Evolutionary conservation across 2,113 vertebrate species (phyloP).

Genomic region (Tachysurus fulvidraco): DNA sequence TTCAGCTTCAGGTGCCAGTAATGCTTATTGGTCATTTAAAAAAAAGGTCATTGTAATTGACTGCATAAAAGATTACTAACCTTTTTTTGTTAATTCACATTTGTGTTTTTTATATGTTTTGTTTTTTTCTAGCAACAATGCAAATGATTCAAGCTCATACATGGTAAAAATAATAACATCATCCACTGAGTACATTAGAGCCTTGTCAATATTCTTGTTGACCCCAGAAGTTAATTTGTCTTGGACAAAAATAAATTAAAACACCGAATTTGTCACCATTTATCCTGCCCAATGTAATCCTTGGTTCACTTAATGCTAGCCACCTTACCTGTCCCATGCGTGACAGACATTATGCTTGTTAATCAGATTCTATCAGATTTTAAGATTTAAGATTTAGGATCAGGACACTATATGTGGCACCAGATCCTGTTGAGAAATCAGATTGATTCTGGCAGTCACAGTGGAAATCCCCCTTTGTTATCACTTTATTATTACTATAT

Average conservation of each 20-base stretch:
- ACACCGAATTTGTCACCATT: no score
- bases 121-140: not conserved
- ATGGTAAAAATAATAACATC: no score
- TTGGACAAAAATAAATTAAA: not conserved
- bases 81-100: not conserved
- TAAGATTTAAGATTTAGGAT: no score
- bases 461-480: not conserved
- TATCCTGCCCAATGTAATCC: no score
- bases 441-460: not conserved
- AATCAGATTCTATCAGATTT: not conserved
- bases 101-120: no score
- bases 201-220: not conserved
- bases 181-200: no score
- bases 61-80: not conserved
- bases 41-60: not conserved
- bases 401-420: not conserved
- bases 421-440: not conserved
- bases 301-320: no score
- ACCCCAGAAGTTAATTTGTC: not conserved
- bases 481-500: not conserved
- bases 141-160: no score
- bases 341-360: not conserved
- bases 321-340: no score
- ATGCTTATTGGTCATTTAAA: not conserved
- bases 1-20: no score